These are phyloP conservation scores for Scalopus aquaticus DNA, from an alignment of 2,113 vertebrate species.

Conservation along the genomic window DNA sequence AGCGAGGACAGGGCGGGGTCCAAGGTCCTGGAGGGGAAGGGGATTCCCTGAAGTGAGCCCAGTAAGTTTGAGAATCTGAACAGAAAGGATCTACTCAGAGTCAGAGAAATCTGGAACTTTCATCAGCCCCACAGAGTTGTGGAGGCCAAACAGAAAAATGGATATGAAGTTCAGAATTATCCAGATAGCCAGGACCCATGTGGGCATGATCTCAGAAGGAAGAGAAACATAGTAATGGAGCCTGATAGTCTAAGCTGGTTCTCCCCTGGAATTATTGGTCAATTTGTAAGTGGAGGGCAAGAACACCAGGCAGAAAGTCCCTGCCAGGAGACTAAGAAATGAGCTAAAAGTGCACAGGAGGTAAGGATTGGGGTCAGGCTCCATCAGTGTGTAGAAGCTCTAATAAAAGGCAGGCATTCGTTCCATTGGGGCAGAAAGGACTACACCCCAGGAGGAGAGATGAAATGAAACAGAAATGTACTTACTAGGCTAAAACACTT, in stretches of 20 bases:
- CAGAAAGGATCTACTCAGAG: not conserved
- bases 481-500: not conserved
- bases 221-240: not conserved
- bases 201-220: not conserved
- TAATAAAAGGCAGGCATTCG: not conserved
- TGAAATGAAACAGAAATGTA: not conserved
- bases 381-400: not conserved
- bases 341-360: not conserved
- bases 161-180: not conserved
- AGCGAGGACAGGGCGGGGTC: not conserved
- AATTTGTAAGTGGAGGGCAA: not conserved
- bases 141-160: not conserved
- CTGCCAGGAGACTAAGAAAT: not conserved
- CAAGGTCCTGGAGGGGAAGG: not conserved
- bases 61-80: not conserved
- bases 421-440: not conserved
- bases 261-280: not conserved
- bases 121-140: not conserved
- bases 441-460: fast-evolving
- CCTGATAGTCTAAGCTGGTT: not conserved
- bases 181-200: not conserved
- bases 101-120: not conserved
- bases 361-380: not conserved
- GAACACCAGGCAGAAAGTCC: not conserved
- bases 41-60: not conserved